Conservation (phyloP, 2,113 vertebrate genomes). For the Alligator sinensis region DNA sequence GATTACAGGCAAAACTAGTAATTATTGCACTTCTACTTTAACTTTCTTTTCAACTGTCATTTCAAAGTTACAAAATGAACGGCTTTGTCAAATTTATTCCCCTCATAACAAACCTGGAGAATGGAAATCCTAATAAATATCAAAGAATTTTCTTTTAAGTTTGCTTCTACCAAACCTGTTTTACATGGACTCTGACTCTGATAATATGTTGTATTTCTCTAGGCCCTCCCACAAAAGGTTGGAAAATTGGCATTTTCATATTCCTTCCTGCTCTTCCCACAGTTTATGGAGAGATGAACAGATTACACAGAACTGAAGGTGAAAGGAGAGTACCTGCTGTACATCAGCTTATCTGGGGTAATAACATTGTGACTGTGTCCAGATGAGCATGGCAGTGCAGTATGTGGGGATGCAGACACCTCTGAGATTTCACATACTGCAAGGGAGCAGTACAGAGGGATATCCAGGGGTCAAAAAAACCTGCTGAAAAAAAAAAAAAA, state of each 20-base stretch:
- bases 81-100: background rate
- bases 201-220: background rate
- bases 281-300: too few species aligned
- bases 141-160: background rate
- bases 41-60: background rate
- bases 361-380: too few species aligned
- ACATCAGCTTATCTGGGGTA: too few species aligned
- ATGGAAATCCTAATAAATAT: background rate
- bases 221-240: background rate
- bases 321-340: too few species aligned
- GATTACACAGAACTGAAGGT: too few species aligned
- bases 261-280: background rate
- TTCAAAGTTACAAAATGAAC: background rate
- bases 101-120: background rate
- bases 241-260: background rate
- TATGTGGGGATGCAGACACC: too few species aligned
- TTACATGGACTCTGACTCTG: background rate
- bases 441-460: too few species aligned
- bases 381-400: too few species aligned
- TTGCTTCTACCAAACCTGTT: background rate
- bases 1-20: background rate
- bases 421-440: too few species aligned
- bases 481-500: too few species aligned
- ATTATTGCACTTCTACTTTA: background rate
- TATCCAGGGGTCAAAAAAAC: too few species aligned